Evolutionary conservation across 2,797 vertebrate species (phyloP).

Genomic region (Amphiprion clarkii): DNA sequence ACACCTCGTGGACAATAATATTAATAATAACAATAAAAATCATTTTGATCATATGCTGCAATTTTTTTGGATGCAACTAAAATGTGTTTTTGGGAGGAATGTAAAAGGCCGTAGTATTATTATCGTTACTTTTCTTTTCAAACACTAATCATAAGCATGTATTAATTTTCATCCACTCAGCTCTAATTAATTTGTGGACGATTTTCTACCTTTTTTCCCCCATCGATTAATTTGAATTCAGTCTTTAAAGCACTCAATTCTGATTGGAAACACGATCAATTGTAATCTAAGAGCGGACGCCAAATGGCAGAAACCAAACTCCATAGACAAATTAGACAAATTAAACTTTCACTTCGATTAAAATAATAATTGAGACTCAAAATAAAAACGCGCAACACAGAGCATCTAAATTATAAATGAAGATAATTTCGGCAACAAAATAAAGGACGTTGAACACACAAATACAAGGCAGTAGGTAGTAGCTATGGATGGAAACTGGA

Average conservation of each 20-base stretch:
- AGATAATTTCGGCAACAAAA: slow-evolving; percentile 62
- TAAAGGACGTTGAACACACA: slow-evolving; percentile 73
- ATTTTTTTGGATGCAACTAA: slow-evolving; percentile 64
- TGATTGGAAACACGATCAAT: slow-evolving; percentile 48
- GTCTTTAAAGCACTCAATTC: slow-evolving; percentile 54
- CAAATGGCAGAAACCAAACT: slow-evolving; percentile 34
- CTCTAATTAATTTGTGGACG: slow-evolving; percentile 43
- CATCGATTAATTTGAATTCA: slow-evolving; percentile 53
- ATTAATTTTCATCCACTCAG: slow-evolving; percentile 23
- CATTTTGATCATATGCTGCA: slow-evolving; percentile 69
- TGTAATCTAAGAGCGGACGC: slow-evolving; percentile 42
- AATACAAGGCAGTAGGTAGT: slow-evolving; percentile 74
- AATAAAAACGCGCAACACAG: slow-evolving; percentile 27
- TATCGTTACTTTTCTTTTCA: slow-evolving; percentile 17
- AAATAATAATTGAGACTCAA: slow-evolving; percentile 12
- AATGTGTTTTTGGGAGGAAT: slow-evolving; percentile 48
- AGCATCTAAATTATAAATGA: slow-evolving; percentile 56
- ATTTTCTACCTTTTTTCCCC: slow-evolving; percentile 20
- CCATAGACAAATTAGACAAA: slow-evolving; percentile 22
- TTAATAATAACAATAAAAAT: slow-evolving; percentile 70
- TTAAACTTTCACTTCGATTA: slow-evolving; percentile 29
- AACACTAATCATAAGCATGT: slow-evolving; percentile 19
- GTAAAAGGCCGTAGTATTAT: slow-evolving; percentile 41
- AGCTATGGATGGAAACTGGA: slow-evolving; percentile 67
- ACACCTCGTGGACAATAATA: slow-evolving; percentile 53